Conservation (phyloP, 2,797 vertebrate species). For the Alfaro cultratus region DNA sequence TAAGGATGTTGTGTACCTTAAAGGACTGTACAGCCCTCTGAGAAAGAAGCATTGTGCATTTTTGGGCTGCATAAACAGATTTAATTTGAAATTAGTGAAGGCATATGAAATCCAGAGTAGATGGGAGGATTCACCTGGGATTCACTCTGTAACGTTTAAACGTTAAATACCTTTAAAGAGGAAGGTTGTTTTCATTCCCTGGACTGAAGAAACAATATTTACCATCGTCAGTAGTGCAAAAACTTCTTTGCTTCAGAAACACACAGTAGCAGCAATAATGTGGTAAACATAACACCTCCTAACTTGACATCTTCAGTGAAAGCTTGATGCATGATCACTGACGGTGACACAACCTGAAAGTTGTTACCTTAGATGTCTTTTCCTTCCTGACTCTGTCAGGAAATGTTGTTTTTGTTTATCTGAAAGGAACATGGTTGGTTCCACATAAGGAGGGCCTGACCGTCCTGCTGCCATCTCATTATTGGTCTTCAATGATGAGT, state of each 20-base stretch:
- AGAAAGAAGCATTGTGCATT: neutral
- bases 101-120: neutral
- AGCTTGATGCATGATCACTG: slow-evolving; percentile 40
- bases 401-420: slow-evolving; percentile 52
- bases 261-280: neutral
- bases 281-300: slow-evolving; percentile 26
- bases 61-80: neutral
- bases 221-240: neutral
- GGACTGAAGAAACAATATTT: neutral
- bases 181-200: neutral
- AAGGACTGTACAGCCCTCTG: neutral
- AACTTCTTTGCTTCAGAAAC: neutral
- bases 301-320: slow-evolving; percentile 34
- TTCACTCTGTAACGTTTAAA: neutral
- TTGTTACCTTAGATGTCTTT: slow-evolving; percentile 41
- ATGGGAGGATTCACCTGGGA: neutral
- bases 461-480: slow-evolving; percentile 13
- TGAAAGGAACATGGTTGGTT: slow-evolving; percentile 32
- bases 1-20: neutral
- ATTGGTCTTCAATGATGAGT: slow-evolving; percentile 25
- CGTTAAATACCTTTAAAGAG: neutral
- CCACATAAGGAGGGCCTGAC: slow-evolving; percentile 10
- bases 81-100: neutral
- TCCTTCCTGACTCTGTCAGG: slow-evolving; percentile 77
- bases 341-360: slow-evolving; percentile 16